Evolutionary conservation across 2,113 vertebrate species (phyloP), one percentile per base, ranked within the genome.

Genomic region (Vanacampus margaritifer): DNA sequence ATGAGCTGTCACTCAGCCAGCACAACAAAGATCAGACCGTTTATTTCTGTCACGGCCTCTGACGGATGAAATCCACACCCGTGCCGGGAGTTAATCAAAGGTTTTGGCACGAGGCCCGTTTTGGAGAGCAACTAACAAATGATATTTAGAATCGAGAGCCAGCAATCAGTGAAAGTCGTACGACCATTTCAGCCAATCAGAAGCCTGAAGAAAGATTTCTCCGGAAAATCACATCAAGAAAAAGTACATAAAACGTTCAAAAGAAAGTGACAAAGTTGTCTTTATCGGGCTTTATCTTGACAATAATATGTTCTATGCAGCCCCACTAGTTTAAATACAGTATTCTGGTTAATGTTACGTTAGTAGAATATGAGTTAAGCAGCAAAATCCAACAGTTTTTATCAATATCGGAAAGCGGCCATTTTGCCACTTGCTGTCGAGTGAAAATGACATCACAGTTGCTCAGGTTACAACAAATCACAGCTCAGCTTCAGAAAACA

Each of bases 1-100:
- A 54, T 73, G 79, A 75, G 79, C 81, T 88, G 86, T 89, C 85
- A 53, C 50, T 58, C 63, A 78, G 88, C 89, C 87, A 86, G 82
- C 74, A 88, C 79, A 82, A 84, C 87, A 83, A 87, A 84, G 81
- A 87, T 82, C 71, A 32, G 72, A 86, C 84, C 65, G 85, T 84
- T 84, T 62, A 86, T 84, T 88, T 88, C 80, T 76, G 82, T 87
- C 84, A 57, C 45, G 73, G 87, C 81, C 79, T 81, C 72, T 23
- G 70, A 70, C 72, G 78, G 75, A 79, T 79, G 86, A 83, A 83
- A 86, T 76, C 79, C 69, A 85, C 81, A 79, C 75, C 76, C 69
- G 43, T 7, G 13, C 57, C 63, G 79, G 73, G 78, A 84, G 79
- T 69, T 73, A 73, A 87, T 86, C 71, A 81, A 79, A 83, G 74